Conservation (phyloP, 2,797 vertebrate species). For the Acanthornis magna region DNA sequence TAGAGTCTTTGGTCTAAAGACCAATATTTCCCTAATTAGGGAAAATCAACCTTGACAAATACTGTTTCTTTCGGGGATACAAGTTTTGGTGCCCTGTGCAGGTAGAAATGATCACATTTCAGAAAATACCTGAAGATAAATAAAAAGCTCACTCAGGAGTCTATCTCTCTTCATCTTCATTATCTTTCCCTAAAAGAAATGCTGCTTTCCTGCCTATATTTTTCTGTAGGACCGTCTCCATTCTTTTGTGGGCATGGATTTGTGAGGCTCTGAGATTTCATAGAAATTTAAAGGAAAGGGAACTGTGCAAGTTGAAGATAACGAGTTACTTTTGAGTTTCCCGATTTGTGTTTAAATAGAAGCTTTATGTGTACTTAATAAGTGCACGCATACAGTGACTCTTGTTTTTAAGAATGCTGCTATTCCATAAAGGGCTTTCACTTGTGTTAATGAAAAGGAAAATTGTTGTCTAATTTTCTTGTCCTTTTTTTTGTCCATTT, state of each 20-base stretch:
- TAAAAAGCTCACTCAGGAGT: not conserved
- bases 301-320: not conserved
- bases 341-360: not conserved
- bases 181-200: not conserved
- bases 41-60: not conserved
- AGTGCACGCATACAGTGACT: not conserved
- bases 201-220: not conserved
- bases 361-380: not conserved
- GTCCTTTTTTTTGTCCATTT: not conserved
- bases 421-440: not conserved
- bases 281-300: not conserved
- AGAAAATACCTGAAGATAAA: not conserved
- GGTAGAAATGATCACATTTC: not conserved
- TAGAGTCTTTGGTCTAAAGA: not conserved
- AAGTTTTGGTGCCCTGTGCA: not conserved
- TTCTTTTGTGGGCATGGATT: not conserved
- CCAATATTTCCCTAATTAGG: not conserved
- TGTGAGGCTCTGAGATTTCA: not conserved
- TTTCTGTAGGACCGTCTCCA: not conserved
- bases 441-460: not conserved
- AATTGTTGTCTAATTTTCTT: not conserved
- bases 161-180: not conserved
- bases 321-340: not conserved
- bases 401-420: not conserved
- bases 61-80: not conserved